Evolutionary conservation across 2,888 invertebrate species (phyloP).

Genomic region (Lasioglossum lativentre): DNA sequence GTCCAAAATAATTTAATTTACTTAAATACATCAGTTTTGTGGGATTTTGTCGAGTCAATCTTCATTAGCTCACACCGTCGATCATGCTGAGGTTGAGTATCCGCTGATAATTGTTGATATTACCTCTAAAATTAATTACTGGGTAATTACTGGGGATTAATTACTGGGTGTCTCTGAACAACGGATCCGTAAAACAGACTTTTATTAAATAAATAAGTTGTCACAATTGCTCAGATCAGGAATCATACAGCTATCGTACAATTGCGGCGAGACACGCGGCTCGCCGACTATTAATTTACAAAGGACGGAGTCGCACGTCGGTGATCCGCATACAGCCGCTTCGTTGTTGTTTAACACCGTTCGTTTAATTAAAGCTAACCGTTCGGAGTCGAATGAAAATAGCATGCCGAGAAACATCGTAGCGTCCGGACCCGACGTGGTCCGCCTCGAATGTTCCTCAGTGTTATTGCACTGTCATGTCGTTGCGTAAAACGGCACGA

Average conservation of each 20-base stretch:
- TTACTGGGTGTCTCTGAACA: neutral
- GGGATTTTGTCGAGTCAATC: neutral
- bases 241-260: slow-evolving; percentile 66
- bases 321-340: slow-evolving; percentile 40
- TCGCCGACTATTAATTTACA: slow-evolving; percentile 36
- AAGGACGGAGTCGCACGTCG: slow-evolving; percentile 13
- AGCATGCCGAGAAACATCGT: slow-evolving; percentile 34
- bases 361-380: slow-evolving; percentile 47
- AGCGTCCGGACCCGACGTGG: slow-evolving; percentile 23
- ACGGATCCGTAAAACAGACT: slow-evolving; percentile 62
- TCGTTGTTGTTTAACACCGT: slow-evolving; percentile 43
- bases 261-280: slow-evolving; percentile 15
- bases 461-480: slow-evolving; percentile 55
- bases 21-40: neutral
- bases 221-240: slow-evolving; percentile 68
- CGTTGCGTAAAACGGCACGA: slow-evolving; percentile 42
- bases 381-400: slow-evolving; percentile 30
- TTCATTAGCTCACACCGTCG: neutral
- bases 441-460: slow-evolving; percentile 33
- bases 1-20: too few relatives aligned
- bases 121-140: neutral
- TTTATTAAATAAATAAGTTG: slow-evolving; percentile 76
- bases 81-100: neutral
- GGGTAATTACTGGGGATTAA: neutral
- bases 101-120: neutral